These are phyloP conservation scores for Macrophya annulata DNA, from an alignment of 2,888 invertebrate species.

Conservation along the genomic window DNA sequence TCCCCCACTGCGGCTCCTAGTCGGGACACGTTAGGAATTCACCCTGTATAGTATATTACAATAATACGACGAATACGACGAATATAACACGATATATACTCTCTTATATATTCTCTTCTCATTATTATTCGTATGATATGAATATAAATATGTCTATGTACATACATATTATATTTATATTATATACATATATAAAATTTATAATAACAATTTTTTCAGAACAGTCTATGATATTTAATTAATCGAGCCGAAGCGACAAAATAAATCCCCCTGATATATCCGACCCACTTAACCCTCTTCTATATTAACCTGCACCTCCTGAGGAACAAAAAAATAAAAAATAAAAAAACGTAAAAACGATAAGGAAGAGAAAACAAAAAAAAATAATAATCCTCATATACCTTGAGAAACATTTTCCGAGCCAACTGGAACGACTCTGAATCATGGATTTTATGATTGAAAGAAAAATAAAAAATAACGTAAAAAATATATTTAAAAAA, in stretches of 20 bases:
- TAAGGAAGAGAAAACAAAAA: background rate
- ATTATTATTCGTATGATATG: constrained; percentile 10
- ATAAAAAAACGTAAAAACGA: background rate
- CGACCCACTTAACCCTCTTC: background rate
- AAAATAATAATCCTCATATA: background rate
- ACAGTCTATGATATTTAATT: constrained; percentile 5
- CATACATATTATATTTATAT: no score
- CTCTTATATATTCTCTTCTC: background rate
- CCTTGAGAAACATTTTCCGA: constrained; percentile 20
- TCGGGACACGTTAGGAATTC: no score
- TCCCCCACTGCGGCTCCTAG: no score
- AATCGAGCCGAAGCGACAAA: constrained; percentile 24
- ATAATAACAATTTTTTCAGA: constrained; percentile 2
- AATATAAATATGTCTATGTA: constrained; percentile 23
- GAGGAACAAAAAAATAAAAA: background rate
- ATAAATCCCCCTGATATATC: background rate
- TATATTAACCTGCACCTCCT: background rate
- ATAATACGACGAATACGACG: constrained; percentile 19
- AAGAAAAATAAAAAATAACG: background rate
- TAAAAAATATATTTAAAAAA: background rate
- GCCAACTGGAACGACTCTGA: constrained; percentile 1
- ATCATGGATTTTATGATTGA: constrained; percentile 4
- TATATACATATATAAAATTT: background rate
- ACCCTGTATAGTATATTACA: no score
- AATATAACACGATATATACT: background rate